phyloP scores from a whole-genome alignment of 1,140 invertebrate species.

The Aphelenchoides besseyi region DNA sequence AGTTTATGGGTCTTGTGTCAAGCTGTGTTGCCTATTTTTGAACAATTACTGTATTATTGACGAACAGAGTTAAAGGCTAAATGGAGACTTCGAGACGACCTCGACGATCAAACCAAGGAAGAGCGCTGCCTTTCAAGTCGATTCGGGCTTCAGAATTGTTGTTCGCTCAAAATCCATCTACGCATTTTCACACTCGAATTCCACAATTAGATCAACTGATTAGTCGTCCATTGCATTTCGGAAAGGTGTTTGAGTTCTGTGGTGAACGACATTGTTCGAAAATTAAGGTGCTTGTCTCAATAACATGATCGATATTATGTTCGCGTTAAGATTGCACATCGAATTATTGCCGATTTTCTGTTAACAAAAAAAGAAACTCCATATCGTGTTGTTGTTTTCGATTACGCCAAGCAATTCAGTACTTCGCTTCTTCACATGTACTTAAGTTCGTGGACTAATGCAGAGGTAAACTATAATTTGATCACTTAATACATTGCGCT shows the following conservation, averaged over 20 bases:
- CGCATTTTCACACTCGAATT: neutral
- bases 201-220: neutral
- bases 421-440: neutral
- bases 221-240: neutral
- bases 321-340: conserved; percentile 6
- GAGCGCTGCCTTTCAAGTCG: neutral
- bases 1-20: no score
- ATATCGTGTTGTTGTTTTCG: neutral
- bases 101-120: no score
- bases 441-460: no score
- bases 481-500: neutral
- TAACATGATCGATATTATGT: no score
- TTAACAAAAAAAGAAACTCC: neutral
- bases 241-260: conserved; percentile 1
- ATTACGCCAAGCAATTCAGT: conserved; percentile 12
- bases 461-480: neutral
- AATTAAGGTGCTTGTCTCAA: neutral
- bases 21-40: no score
- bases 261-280: conserved; percentile 4
- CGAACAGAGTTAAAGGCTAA: no score
- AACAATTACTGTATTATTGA: no score
- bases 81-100: no score
- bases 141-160: neutral
- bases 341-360: neutral
- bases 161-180: neutral